These are phyloP conservation scores for Ganaspis brasiliensis DNA, from an alignment of 2,888 invertebrate species.

Conservation along the genomic window DNA sequence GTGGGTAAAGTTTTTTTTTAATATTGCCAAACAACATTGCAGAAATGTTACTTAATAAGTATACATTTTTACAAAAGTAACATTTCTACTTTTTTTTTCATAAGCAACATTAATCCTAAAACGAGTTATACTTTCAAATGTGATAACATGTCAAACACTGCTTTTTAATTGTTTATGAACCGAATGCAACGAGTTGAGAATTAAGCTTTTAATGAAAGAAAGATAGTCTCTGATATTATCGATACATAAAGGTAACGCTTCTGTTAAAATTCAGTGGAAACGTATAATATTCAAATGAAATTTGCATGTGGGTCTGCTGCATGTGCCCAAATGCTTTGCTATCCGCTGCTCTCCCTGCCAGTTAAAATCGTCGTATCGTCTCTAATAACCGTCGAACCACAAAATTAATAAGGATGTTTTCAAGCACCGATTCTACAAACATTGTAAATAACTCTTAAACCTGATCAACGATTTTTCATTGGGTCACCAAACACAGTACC, in stretches of 20 bases:
- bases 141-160: too few species aligned
- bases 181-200: too few species aligned
- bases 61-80: too few species aligned
- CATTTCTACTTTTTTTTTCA: too few species aligned
- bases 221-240: conserved; percentile 45
- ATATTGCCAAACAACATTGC: too few species aligned
- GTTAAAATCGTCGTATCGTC: conserved; percentile 52
- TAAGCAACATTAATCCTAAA: too few species aligned
- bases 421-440: not conserved
- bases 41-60: too few species aligned
- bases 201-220: too few species aligned
- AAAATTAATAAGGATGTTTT: conserved; percentile 34
- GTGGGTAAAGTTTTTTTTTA: too few species aligned
- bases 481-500: not conserved
- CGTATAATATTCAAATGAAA: conserved; percentile 50
- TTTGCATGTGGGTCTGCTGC: conserved; percentile 79
- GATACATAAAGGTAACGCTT: conserved; percentile 49
- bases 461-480: not conserved
- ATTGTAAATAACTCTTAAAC: conserved; percentile 16
- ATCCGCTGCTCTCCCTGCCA: conserved; percentile 75
- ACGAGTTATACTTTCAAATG: too few species aligned
- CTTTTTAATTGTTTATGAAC: too few species aligned
- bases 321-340: conserved; percentile 79
- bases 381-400: conserved; percentile 41
- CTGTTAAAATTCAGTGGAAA: conserved; percentile 30